Evolutionary conservation across 1,140 invertebrate genomes (phyloP), one percentile per base, ranked within the genome.

Genomic region (Drosophila rhopaloa): DNA sequence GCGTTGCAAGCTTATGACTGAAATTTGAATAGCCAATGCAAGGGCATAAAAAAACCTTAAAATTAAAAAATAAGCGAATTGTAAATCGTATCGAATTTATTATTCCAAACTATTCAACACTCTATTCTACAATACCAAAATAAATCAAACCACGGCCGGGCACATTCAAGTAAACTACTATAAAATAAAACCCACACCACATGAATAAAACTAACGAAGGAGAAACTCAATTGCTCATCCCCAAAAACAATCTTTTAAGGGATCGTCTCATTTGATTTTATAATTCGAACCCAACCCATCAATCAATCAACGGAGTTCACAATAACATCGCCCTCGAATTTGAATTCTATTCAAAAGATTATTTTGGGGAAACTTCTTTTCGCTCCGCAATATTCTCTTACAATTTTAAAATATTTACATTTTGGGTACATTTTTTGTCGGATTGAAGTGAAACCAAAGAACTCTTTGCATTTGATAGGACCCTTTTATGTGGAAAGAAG

Each of bases 231-330:
- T 53, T 44, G 47, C 62, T 66, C 29, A 68, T 44, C 46, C 47
- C 38, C 47, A 37, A 43, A 24, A 35, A 19, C 38, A 53, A 66
- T 68, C 37, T 51, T 37, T 19, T 19, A 43, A 27, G 60, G 65
- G 46, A 37, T 65, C 60, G 16, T 65, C 65, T 53, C 60, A 66
- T 68, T 68, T 68, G 61, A 54, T 67, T 67, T 67, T 68, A 67
- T 54, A 68, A 68, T 68, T 66, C 38, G 47, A 68, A 32, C 24
- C 65, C 65, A 19, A 38, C 47, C 32, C 47, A 68, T 68, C 65
- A 44, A 68, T 68, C 65, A 68, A 68, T 68, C 65, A 68, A 66
- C 27, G 29, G 37, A 43, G 46, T 27, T 61, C 38, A 65, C 44
- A 51, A 19, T 51, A 50, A 51, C 63, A 63, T 51, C 29, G 46